phyloP scores from a whole-genome alignment of 2,888 invertebrate genomes.

The Chloroclysta siterata region DNA sequence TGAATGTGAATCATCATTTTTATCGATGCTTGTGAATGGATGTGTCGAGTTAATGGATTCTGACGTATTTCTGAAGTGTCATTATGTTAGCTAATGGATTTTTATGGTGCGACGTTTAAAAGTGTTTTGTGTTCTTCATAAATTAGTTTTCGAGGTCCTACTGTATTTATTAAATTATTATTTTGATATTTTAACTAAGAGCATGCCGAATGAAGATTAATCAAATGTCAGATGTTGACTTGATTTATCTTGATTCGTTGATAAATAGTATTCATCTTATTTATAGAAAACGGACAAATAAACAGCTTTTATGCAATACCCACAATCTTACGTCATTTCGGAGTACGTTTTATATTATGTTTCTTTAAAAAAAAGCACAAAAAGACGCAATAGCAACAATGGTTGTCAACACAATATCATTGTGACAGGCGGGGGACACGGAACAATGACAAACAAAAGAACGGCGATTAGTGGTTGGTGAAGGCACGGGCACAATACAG shows the following conservation, averaged over 20 bases:
- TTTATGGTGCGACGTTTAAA: constrained; percentile 15
- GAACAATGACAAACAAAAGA: constrained; percentile 60
- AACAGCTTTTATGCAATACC: neutral
- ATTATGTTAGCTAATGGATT: constrained; percentile 31
- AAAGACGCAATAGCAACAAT: constrained; percentile 56
- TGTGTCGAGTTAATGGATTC: constrained; percentile 46
- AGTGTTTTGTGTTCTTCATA: constrained; percentile 14
- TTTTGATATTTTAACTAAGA: neutral
- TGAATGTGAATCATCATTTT: constrained; percentile 53
- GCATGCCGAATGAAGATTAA: neutral
- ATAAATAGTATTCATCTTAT: neutral
- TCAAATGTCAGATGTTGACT: neutral
- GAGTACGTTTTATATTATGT: constrained; percentile 11
- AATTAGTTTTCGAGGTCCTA: constrained; percentile 2
- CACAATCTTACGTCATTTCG: constrained; percentile 2
- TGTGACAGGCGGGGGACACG: constrained; percentile 49
- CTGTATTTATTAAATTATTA: neutral
- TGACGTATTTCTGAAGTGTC: constrained; percentile 32
- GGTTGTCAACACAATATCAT: constrained; percentile 69
- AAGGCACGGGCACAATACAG: constrained; percentile 21
- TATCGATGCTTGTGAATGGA: constrained; percentile 57
- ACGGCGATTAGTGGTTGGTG: constrained; percentile 58
- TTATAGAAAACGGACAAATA: constrained; percentile 4
- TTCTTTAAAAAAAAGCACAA: constrained; percentile 21
- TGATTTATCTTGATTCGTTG: too few relatives aligned